Evolutionary conservation across 2,113 vertebrate genomes (phyloP).

Genomic region (Nesoenas mayeri): DNA sequence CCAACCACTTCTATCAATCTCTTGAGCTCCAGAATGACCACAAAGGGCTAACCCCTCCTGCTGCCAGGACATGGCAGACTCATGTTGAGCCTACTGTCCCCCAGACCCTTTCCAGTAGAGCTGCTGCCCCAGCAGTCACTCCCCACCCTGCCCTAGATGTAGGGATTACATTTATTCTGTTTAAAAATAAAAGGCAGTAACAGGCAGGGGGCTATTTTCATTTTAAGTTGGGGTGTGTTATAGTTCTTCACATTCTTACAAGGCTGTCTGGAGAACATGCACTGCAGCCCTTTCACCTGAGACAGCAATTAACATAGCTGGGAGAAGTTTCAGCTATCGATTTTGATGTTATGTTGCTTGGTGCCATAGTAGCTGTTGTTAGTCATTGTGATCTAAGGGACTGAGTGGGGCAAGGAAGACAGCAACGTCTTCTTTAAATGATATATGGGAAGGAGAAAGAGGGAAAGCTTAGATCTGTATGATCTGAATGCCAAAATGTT

Average conservation of each 20-base stretch:
- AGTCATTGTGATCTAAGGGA: background rate
- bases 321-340: background rate
- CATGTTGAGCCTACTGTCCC: accelerated
- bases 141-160: background rate
- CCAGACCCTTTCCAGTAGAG: background rate
- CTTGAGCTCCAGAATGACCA: background rate
- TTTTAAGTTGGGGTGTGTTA: background rate
- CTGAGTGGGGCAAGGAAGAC: background rate
- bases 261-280: background rate
- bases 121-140: background rate
- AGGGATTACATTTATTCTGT: background rate
- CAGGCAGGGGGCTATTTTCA: background rate
- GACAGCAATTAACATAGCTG: background rate
- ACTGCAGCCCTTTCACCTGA: background rate
- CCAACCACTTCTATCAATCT: background rate
- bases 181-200: background rate
- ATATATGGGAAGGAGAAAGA: background rate
- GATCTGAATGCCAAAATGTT: background rate
- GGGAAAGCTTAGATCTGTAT: background rate
- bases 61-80: background rate
- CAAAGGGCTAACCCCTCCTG: background rate
- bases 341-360: background rate
- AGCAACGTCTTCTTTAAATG: background rate
- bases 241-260: background rate
- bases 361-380: background rate